These are phyloP conservation scores for Meriones unguiculatus DNA, from an alignment of 2,113 vertebrate genomes.

Conservation along the genomic window DNA sequence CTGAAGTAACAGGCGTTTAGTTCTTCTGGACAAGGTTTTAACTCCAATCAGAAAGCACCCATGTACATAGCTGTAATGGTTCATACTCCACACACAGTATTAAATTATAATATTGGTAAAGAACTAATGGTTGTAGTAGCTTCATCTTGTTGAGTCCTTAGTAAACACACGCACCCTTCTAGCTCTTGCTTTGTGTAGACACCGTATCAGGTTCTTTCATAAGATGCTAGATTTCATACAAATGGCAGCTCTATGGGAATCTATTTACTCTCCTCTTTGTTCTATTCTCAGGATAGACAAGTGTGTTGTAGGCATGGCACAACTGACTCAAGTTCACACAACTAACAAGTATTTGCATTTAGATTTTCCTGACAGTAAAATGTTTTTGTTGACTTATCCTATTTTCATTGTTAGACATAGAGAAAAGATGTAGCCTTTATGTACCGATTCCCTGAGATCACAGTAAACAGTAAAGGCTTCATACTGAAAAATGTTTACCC, in stretches of 20 bases:
- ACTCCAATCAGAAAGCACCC: neutral
- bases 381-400: neutral
- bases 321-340: neutral
- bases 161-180: neutral
- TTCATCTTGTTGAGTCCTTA: conserved; percentile 7
- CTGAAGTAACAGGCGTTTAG: neutral
- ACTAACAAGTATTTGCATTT: neutral
- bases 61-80: neutral
- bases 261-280: neutral
- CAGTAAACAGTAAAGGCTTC: neutral
- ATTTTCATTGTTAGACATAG: neutral
- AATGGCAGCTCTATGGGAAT: neutral
- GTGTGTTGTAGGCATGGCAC: neutral
- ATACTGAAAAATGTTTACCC: neutral
- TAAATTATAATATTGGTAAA: neutral
- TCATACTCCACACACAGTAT: neutral
- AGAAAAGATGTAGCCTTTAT: neutral
- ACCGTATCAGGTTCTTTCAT: neutral
- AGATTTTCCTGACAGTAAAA: neutral
- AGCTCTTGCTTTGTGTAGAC: neutral
- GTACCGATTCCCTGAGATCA: neutral
- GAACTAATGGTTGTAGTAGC: neutral
- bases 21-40: neutral
- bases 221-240: neutral
- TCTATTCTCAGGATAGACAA: neutral